Conservation (phyloP, 2,113 vertebrate genomes). For the Aptenodytes forsteri region DNA sequence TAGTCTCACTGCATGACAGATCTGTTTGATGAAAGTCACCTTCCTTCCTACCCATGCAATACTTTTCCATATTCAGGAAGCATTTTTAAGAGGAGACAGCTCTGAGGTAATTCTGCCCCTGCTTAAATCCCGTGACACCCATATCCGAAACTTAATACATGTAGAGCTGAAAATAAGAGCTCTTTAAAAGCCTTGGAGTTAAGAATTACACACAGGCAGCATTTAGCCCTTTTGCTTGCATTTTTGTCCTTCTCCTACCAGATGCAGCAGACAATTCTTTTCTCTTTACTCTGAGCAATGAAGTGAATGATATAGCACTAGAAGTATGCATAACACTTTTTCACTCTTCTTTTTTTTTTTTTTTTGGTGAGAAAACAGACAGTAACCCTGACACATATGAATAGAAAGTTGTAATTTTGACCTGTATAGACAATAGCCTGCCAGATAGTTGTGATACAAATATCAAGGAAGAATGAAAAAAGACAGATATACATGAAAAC, state of each 20-base stretch:
- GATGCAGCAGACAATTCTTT: neutral
- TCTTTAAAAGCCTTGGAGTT: slow-evolving; percentile 27
- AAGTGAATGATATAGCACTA: neutral
- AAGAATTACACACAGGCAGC: neutral
- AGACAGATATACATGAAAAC: neutral
- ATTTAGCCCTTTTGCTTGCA: neutral
- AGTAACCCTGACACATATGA: neutral
- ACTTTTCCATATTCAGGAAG: slow-evolving; percentile 62
- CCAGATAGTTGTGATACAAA: neutral
- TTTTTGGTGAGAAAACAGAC: neutral
- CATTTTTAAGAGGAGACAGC: slow-evolving; percentile 57
- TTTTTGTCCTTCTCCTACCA: neutral
- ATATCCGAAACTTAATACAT: slow-evolving; percentile 31
- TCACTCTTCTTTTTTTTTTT: too few relatives aligned
- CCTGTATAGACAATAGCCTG: slow-evolving; percentile 4
- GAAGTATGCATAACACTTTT: neutral
- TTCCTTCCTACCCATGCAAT: slow-evolving; percentile 58
- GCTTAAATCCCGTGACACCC: slow-evolving; percentile 45
- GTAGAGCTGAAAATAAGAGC: slow-evolving; percentile 1
- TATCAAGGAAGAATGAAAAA: slow-evolving; percentile 17
- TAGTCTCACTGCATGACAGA: slow-evolving; percentile 53
- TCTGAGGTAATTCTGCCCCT: slow-evolving; percentile 43
- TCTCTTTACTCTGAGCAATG: neutral
- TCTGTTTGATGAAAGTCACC: slow-evolving; percentile 65
- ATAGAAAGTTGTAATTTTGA: slow-evolving; percentile 5